phyloP scores from a whole-genome alignment of 2,888 invertebrate species.

The Agrochola litura region DNA sequence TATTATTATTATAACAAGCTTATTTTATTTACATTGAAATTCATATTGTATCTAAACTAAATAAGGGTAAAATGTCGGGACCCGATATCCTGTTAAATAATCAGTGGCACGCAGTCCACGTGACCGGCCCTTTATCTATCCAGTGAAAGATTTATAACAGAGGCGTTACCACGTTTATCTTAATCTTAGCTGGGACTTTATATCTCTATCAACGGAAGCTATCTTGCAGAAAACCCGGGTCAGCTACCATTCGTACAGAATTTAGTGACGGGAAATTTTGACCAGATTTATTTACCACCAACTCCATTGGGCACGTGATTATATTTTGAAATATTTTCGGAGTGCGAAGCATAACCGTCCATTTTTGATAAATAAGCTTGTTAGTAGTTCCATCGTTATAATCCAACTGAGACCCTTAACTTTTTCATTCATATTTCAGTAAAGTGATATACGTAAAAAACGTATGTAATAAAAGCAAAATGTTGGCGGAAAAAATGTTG shows the following conservation, averaged over 20 bases:
- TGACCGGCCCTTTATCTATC: slow-evolving; percentile 81
- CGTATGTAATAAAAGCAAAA: slow-evolving; percentile 18
- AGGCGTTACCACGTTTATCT: slow-evolving; percentile 82
- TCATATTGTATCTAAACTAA: slow-evolving; percentile 37
- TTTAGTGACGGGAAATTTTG: slow-evolving; percentile 38
- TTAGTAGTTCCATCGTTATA: slow-evolving; percentile 50
- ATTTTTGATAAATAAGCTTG: slow-evolving; percentile 59
- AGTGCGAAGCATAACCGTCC: slow-evolving; percentile 26
- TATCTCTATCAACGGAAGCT: slow-evolving; percentile 76
- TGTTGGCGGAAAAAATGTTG: slow-evolving; percentile 23
- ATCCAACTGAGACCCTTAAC: slow-evolving; percentile 43
- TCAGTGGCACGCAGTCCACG: slow-evolving; percentile 76
- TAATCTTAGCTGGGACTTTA: slow-evolving; percentile 78
- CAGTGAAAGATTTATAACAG: slow-evolving; percentile 81
- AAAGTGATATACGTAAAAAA: slow-evolving; percentile 22
- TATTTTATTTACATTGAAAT: slow-evolving; percentile 33
- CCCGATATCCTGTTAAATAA: slow-evolving; percentile 76
- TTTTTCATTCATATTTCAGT: slow-evolving; percentile 51
- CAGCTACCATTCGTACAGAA: slow-evolving; percentile 34
- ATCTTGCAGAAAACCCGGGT: slow-evolving; percentile 56
- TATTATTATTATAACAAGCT: background rate
- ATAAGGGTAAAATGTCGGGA: slow-evolving; percentile 50
- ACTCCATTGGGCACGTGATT: slow-evolving; percentile 40
- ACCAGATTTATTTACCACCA: slow-evolving; percentile 25
- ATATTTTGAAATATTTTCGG: slow-evolving; percentile 49